phyloP scores from a whole-genome alignment of 2,797 vertebrate species.

The Lacerta agilis region DNA sequence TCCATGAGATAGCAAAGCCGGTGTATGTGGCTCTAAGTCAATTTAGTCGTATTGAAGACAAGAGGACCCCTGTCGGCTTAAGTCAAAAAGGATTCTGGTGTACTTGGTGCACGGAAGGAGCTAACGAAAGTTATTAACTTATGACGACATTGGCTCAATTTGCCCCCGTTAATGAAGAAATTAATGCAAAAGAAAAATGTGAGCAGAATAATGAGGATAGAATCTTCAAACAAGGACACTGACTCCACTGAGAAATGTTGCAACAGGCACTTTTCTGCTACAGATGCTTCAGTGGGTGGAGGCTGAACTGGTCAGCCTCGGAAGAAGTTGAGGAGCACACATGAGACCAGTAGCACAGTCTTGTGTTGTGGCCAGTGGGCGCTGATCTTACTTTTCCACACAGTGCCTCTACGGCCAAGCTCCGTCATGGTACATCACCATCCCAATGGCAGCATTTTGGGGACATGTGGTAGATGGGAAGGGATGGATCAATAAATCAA shows the following conservation, averaged over 20 bases:
- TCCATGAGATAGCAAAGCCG: neutral
- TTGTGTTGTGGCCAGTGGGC: neutral
- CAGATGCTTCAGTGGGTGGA: neutral
- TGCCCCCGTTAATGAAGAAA: constrained; percentile 9
- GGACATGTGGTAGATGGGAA: too few species aligned
- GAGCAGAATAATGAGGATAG: neutral
- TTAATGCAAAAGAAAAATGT: constrained; percentile 27
- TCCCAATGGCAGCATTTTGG: neutral
- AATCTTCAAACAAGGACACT: neutral
- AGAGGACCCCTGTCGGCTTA: neutral
- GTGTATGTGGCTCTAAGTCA: neutral
- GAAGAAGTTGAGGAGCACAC: neutral
- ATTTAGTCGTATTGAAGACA: neutral
- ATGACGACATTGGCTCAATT: neutral
- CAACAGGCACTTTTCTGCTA: neutral
- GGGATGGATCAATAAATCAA: too few species aligned
- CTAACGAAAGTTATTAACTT: constrained; percentile 3
- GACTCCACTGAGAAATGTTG: neutral
- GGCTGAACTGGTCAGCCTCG: neutral
- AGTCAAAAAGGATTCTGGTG: neutral
- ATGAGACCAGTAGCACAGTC: neutral
- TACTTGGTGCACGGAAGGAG: neutral
- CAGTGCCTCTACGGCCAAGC: neutral
- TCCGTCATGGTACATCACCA: neutral
- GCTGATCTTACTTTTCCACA: neutral